Evolutionary conservation across 2,113 vertebrate genomes (phyloP).

Genomic region (Notarius quadriscutis): DNA sequence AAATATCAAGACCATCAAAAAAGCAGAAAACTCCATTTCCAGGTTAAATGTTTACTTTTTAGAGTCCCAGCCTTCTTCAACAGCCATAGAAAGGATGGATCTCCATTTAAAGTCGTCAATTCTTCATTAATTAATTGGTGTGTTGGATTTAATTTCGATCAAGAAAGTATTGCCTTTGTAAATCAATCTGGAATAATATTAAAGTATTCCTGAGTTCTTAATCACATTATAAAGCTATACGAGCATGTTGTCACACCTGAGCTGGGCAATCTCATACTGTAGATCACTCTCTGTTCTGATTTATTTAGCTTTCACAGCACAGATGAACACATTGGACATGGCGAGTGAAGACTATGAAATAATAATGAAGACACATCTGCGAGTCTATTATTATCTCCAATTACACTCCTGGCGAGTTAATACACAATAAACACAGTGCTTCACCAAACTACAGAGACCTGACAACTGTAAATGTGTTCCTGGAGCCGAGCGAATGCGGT

Average conservation of each 20-base stretch:
- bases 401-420: background rate
- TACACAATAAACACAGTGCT: background rate
- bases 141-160: background rate
- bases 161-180: background rate
- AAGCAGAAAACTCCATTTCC: background rate
- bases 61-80: background rate
- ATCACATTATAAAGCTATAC: background rate
- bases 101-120: background rate
- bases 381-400: background rate
- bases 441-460: background rate
- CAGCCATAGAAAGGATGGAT: background rate
- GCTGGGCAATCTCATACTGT: background rate
- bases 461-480: background rate
- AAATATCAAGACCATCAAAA: background rate
- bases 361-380: conserved; percentile 20
- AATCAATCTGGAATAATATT: background rate
- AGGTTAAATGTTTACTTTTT: background rate
- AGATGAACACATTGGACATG: background rate
- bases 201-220: background rate
- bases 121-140: background rate
- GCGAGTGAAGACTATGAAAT: conserved; percentile 15
- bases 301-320: conserved; percentile 2
- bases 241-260: background rate
- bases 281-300: background rate
- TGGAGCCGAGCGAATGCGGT: background rate